phyloP scores from a whole-genome alignment of 2,888 invertebrate species.

The Rhagium mordax region DNA sequence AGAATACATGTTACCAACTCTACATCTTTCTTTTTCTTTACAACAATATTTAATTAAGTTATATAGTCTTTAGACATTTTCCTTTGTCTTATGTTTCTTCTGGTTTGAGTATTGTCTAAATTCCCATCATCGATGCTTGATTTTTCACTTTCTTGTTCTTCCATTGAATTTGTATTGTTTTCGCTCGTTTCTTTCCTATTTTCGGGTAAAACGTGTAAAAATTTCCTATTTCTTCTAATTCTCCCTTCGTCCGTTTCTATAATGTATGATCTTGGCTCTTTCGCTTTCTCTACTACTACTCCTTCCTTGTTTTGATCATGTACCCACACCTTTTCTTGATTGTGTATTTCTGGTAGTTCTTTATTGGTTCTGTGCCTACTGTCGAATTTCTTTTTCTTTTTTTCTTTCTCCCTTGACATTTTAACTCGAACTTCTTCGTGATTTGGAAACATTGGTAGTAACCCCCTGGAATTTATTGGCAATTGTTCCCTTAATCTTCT shows the following conservation, averaged over 20 bases:
- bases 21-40: not conserved
- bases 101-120: not conserved
- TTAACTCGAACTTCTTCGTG: not conserved
- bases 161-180: not conserved
- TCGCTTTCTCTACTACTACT: not conserved
- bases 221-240: not conserved
- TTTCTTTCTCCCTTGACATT: not conserved
- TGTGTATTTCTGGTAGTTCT: not conserved
- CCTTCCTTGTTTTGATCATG: not conserved
- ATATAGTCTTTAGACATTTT: not conserved
- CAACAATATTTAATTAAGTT: not conserved
- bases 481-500: not conserved
- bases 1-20: too few relatives aligned
- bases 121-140: not conserved
- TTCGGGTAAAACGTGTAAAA: too few relatives aligned
- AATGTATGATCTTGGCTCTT: constrained; percentile 23
- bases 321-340: not conserved
- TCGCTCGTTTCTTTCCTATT: not conserved
- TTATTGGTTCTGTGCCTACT: not conserved
- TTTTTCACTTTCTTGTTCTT: not conserved
- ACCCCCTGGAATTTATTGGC: not conserved
- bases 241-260: not conserved
- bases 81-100: not conserved
- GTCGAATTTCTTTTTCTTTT: not conserved
- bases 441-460: not conserved